Percentiles rank a stretch among this genome's conserved stretches.
Conservation (phyloP, 2,888 invertebrate species). For the Diplolepis rosae region DNA sequence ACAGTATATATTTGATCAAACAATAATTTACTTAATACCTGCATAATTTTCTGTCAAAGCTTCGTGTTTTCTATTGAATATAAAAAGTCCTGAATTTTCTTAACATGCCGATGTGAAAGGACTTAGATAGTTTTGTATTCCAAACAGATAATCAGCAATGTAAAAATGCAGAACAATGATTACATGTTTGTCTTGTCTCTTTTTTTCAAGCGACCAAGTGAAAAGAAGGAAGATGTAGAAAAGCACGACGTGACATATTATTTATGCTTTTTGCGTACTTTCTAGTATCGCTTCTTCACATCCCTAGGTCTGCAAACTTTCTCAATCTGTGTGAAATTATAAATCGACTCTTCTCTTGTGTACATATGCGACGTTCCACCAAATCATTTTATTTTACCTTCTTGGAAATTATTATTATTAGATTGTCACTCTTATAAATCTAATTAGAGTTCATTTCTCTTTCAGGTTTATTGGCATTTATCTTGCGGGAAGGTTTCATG, state of each 20-base stretch:
- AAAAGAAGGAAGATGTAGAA: constrained; percentile 14
- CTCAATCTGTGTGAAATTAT: constrained; percentile 27
- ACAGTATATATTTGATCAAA: too few relatives aligned
- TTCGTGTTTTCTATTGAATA: too few relatives aligned
- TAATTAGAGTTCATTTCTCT: neutral
- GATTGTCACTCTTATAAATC: neutral
- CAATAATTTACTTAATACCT: too few relatives aligned
- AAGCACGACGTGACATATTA: constrained; percentile 23
- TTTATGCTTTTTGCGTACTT: constrained; percentile 29
- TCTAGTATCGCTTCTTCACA: constrained; percentile 7
- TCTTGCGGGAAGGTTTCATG: too few relatives aligned
- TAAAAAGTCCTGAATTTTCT: too few relatives aligned
- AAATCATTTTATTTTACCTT: neutral
- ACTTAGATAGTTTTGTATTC: constrained; percentile 1
- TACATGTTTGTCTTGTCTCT: neutral
- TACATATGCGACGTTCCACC: neutral
- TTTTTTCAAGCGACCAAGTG: neutral
- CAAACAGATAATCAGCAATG: constrained; percentile 1
- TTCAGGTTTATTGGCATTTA: too few relatives aligned
- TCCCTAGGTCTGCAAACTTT: constrained; percentile 15
- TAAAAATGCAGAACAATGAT: constrained; percentile 20
- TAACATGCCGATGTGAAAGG: neutral
- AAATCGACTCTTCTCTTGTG: neutral
- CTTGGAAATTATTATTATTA: neutral
- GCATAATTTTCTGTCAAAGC: too few relatives aligned